These are phyloP conservation scores for Trilocha varians DNA, from an alignment of 2,888 invertebrate species.

Conservation along the genomic window DNA sequence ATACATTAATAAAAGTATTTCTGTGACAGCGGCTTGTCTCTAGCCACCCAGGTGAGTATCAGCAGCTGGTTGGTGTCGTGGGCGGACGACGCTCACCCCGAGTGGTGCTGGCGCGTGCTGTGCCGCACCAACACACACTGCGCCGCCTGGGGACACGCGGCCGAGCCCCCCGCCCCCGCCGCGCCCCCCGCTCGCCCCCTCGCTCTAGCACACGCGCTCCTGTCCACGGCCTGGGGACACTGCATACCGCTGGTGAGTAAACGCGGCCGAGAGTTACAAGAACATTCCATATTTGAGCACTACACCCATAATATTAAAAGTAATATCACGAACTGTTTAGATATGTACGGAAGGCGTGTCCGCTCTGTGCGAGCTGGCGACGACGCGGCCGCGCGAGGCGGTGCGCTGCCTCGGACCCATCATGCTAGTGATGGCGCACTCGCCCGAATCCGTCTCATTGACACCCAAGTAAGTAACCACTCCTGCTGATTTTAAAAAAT, in stretches of 20 bases:
- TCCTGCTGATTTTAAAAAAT: neutral
- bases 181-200: conserved; percentile 26
- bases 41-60: conserved; percentile 39
- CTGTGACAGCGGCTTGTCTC: conserved; percentile 43
- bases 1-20: no score
- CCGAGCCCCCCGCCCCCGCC: conserved; percentile 30
- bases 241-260: conserved; percentile 58
- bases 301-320: no score
- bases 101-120: conserved; percentile 46
- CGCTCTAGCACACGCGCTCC: conserved; percentile 32
- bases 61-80: conserved; percentile 38
- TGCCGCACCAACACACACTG: conserved; percentile 41
- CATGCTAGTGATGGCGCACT: conserved; percentile 46
- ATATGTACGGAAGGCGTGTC: conserved; percentile 48
- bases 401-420: conserved; percentile 43
- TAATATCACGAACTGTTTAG: no score
- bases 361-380: conserved; percentile 33
- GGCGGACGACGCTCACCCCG: conserved; percentile 13
- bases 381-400: conserved; percentile 33
- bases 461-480: conserved; percentile 40
- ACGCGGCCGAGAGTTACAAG: no score
- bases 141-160: conserved; percentile 32
- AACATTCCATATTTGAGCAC: no score
- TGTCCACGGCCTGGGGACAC: conserved; percentile 54
- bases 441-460: conserved; percentile 51